These are phyloP conservation scores for Bilobella aurantiaca DNA, from an alignment of 1,140 invertebrate genomes.

Conservation along the genomic window DNA sequence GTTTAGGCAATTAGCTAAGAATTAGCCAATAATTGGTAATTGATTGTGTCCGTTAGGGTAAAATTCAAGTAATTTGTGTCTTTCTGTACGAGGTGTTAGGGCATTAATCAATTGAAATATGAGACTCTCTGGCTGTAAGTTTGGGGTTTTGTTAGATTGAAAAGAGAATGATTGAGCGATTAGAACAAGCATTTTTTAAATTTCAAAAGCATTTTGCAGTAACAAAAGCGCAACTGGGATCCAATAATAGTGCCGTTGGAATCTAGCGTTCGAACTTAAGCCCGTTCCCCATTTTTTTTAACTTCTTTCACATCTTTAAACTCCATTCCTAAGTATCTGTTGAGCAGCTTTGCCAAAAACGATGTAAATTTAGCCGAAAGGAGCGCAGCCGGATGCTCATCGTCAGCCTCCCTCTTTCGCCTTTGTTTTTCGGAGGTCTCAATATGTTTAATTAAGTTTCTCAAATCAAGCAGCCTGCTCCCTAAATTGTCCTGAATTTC, in stretches of 20 bases:
- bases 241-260: not conserved
- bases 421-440: not conserved
- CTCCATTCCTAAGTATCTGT: not conserved
- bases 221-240: no score
- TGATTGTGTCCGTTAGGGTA: not conserved
- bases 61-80: not conserved
- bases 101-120: not conserved
- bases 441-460: not conserved
- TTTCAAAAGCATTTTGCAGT: no score
- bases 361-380: constrained; percentile 2
- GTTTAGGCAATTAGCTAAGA: no score
- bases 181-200: no score
- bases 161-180: not conserved
- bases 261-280: no score
- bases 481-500: not conserved
- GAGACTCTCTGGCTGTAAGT: not conserved
- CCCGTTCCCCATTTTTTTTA: not conserved
- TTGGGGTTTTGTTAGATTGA: no score
- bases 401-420: not conserved
- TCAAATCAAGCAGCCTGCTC: not conserved
- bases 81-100: not conserved
- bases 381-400: not conserved
- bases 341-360: not conserved
- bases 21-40: no score
- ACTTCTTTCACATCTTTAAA: not conserved